Evolutionary conservation across 2,888 invertebrate species (phyloP).

Genomic region (Hylaea fasciaria): DNA sequence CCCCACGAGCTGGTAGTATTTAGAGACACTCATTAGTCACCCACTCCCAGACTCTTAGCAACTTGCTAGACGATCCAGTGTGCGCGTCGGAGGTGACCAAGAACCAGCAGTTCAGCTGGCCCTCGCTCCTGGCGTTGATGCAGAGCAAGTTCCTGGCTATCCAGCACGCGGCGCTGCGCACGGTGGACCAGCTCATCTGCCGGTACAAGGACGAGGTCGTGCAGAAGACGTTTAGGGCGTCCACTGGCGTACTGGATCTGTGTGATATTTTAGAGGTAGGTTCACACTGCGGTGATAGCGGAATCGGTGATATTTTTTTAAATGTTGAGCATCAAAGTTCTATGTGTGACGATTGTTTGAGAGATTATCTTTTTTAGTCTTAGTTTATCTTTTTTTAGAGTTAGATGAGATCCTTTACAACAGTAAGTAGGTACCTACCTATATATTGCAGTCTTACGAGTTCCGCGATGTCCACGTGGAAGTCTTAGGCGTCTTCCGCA

Average conservation of each 20-base stretch:
- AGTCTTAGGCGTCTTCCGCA: slow-evolving; percentile 69
- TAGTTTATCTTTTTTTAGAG: too few relatives aligned
- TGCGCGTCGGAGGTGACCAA: slow-evolving; percentile 77
- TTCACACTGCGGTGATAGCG: too few relatives aligned
- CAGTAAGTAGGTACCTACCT: neutral
- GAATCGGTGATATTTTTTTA: too few relatives aligned
- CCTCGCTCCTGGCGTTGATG: slow-evolving; percentile 73
- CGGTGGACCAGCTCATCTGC: slow-evolving; percentile 75
- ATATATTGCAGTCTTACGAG: slow-evolving; percentile 67
- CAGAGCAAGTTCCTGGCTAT: slow-evolving; percentile 80
- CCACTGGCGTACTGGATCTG: slow-evolving; percentile 77
- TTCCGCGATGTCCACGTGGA: slow-evolving; percentile 76
- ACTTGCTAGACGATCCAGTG: slow-evolving; percentile 79
- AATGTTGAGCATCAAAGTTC: too few relatives aligned
- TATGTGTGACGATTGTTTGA: too few relatives aligned
- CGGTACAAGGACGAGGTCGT: slow-evolving; percentile 75
- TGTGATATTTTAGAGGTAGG: slow-evolving; percentile 82
- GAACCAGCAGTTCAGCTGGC: slow-evolving; percentile 79
- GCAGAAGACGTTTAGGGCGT: slow-evolving; percentile 78
- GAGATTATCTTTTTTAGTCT: too few relatives aligned
- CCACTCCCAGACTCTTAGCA: slow-evolving; percentile 68
- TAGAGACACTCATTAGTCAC: neutral
- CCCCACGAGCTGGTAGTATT: too few relatives aligned
- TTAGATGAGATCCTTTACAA: neutral
- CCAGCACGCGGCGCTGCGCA: slow-evolving; percentile 76